phyloP scores from a whole-genome alignment of 2,797 vertebrate genomes.

The Jordanella pulchra region DNA sequence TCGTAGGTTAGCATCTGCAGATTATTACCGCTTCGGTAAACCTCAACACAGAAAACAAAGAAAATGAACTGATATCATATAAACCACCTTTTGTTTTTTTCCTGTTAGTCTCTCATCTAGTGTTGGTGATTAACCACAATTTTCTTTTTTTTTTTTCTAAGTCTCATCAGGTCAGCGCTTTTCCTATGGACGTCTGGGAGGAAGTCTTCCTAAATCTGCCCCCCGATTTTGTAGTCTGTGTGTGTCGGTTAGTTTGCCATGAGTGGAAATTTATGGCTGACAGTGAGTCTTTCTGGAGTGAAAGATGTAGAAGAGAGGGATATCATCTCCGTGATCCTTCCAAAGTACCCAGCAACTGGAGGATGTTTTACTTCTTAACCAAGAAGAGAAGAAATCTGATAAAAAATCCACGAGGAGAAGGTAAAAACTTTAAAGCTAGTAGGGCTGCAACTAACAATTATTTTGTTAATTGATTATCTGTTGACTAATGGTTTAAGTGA shows the following conservation, averaged over 20 bases:
- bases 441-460: too few relatives aligned
- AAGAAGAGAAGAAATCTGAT: constrained; percentile 84
- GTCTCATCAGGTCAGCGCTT: constrained; percentile 21
- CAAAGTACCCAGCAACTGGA: constrained; percentile 80
- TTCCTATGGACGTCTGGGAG: constrained; percentile 83
- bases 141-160: not conserved
- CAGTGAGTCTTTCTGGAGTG: constrained; percentile 85
- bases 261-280: constrained; percentile 87
- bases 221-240: constrained; percentile 71
- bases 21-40: too few relatives aligned
- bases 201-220: constrained; percentile 87
- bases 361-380: constrained; percentile 82
- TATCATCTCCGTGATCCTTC: constrained; percentile 39
- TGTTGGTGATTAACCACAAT: too few relatives aligned
- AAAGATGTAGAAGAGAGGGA: constrained; percentile 84
- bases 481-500: too few relatives aligned
- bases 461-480: too few relatives aligned
- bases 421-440: constrained; percentile 67
- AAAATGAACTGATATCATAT: too few relatives aligned
- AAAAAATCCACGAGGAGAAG: constrained; percentile 84
- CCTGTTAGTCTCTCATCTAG: not conserved
- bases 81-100: too few relatives aligned
- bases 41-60: too few relatives aligned
- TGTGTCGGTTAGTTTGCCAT: constrained; percentile 82
- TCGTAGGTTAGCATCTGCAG: too few relatives aligned